Conservation (phyloP, 2,797 vertebrate genomes). For the Ceyx erithaca region DNA sequence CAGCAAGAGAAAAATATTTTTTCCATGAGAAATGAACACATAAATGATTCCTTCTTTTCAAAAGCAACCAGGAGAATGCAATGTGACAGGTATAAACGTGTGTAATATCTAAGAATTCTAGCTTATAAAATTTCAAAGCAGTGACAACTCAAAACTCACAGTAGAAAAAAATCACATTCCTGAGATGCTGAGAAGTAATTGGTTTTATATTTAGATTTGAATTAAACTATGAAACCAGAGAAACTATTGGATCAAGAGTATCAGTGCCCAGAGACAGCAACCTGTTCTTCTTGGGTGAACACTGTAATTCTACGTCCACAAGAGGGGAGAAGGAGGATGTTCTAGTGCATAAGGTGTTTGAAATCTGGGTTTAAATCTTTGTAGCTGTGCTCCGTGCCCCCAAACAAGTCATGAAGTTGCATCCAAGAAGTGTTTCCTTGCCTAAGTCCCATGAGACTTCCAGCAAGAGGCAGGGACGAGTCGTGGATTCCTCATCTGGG, state of each 20-base stretch:
- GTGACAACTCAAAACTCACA: neutral
- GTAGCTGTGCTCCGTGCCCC: neutral
- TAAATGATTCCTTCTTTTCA: constrained; percentile 47
- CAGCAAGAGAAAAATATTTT: constrained; percentile 50
- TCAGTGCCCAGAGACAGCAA: neutral
- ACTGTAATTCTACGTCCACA: neutral
- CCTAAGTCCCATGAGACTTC: neutral
- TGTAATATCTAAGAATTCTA: constrained; percentile 18
- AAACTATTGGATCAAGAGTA: neutral
- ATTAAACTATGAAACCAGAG: constrained; percentile 5
- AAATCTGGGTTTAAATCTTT: neutral
- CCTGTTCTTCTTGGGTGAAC: neutral
- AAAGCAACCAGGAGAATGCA: neutral
- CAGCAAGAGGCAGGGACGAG: neutral
- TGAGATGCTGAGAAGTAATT: constrained; percentile 19
- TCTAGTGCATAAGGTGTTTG: neutral
- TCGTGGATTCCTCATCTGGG: neutral
- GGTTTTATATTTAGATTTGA: neutral
- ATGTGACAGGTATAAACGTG: constrained; percentile 22
- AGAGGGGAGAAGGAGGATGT: neutral
- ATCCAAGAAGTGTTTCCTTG: neutral
- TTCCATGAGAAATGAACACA: neutral
- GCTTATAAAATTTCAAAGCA: constrained; percentile 49
- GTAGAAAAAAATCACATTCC: constrained; percentile 18
- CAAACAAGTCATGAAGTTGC: neutral